Evolutionary conservation across 1,140 invertebrate genomes (phyloP).

Genomic region (Holcopasites calliopsidis): DNA sequence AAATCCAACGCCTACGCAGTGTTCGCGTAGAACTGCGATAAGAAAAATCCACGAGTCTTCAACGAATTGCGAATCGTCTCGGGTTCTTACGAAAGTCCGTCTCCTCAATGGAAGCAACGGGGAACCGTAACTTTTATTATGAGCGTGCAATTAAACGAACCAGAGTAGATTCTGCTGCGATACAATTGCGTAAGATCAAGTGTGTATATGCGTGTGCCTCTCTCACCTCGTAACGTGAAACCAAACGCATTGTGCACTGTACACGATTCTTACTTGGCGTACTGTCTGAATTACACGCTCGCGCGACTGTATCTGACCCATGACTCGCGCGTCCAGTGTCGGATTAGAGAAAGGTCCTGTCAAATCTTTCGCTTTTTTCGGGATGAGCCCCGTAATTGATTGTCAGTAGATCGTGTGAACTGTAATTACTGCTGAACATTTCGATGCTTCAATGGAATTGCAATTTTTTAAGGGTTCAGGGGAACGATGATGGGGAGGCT

Average conservation of each 20-base stretch:
- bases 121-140: neutral
- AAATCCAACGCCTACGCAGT: neutral
- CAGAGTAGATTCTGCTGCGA: neutral
- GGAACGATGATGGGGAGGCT: no score
- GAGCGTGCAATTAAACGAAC: neutral
- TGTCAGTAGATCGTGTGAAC: neutral
- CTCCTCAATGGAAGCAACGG: neutral
- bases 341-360: neutral
- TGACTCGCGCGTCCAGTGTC: slow-evolving; percentile 1
- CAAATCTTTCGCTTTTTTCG: neutral
- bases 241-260: slow-evolving; percentile 55
- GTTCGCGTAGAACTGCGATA: neutral
- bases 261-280: slow-evolving; percentile 44
- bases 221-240: slow-evolving; percentile 65
- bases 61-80: neutral
- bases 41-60: neutral
- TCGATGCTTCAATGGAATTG: no score
- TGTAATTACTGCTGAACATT: no score
- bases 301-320: slow-evolving; percentile 42
- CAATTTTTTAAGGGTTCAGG: no score
- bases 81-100: neutral
- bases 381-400: neutral
- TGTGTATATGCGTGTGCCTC: slow-evolving; percentile 18
- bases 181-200: slow-evolving; percentile 28
- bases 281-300: slow-evolving; percentile 65